These are phyloP conservation scores for Acronicta psi DNA, from an alignment of 2,888 invertebrate genomes.

Conservation along the genomic window DNA sequence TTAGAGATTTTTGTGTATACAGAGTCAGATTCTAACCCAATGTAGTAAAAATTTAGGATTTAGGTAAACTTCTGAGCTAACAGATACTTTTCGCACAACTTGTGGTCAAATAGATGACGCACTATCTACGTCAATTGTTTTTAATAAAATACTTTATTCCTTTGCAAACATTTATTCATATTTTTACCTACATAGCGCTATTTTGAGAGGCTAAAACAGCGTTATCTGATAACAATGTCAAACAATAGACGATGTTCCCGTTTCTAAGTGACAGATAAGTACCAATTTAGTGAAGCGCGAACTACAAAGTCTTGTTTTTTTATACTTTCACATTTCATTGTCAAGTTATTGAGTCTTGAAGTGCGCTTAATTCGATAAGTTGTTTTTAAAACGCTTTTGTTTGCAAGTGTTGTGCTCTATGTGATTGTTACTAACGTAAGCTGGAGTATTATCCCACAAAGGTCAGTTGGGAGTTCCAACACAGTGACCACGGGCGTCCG, in stretches of 20 bases:
- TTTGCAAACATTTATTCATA: conserved; percentile 22
- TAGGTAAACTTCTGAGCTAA: no score
- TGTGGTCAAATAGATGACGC: conserved; percentile 14
- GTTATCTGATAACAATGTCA: conserved; percentile 35
- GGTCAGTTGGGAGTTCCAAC: conserved; percentile 68
- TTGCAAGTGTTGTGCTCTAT: conserved; percentile 15
- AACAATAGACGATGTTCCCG: conserved; percentile 38
- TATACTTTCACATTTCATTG: conserved; percentile 31
- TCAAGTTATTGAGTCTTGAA: not conserved
- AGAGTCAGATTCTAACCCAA: no score
- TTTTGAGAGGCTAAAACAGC: conserved; percentile 22
- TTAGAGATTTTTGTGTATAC: no score
- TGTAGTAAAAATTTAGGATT: no score
- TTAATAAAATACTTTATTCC: conserved; percentile 13
- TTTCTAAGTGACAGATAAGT: conserved; percentile 18
- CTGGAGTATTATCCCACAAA: conserved; percentile 62
- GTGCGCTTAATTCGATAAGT: conserved; percentile 5
- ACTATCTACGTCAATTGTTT: conserved; percentile 22
- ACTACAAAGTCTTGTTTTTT: conserved; percentile 25
- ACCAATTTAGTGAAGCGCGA: conserved; percentile 14
- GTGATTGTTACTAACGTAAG: conserved; percentile 24
- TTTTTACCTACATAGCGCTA: conserved; percentile 19
- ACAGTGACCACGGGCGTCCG: conserved; percentile 63
- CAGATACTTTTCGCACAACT: not conserved
- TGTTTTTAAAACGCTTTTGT: not conserved